Evolutionary conservation across 2,113 vertebrate genomes (phyloP), one percentile per base, ranked within the genome.

Genomic region (Gavialis gangeticus): DNA sequence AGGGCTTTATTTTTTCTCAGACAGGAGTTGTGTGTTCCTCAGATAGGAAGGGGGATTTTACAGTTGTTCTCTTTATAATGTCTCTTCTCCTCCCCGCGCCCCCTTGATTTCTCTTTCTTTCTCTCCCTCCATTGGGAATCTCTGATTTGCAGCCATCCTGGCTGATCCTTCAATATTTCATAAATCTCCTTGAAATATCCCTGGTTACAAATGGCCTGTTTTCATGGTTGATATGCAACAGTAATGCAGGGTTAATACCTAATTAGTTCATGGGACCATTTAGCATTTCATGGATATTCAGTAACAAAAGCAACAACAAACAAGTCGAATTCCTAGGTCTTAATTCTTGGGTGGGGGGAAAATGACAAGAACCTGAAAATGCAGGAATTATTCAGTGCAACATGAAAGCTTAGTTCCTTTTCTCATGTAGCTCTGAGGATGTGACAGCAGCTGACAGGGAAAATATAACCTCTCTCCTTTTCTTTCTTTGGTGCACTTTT

Each of bases 211-310:
- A 87, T 87, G 92, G 93, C 85, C 37, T 95, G 84, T 91, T 94
- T 96, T 93, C 96, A 92, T 75, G 92, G 95, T 83, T 94, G 94
- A 95, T 91, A 93, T 24, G 92, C 34, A 90, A 94, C 93, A 96
- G 97, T 95, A 96, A 98, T 96, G 96, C 96, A 95, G 94, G 97
- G 97, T 97, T 97, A 98, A 98, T 96, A 86, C 97, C 95, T 96
- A 91, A 88, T 96, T 96, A 97, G 97, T 97, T 98, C 97, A 97
- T 17, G 94, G 96, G 95, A 95, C 95, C 98, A 95, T 92, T 97
- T 95, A 93, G 94, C 94, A 97, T 97, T 98, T 98, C 96, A 98
- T 88, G 97, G 97, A 88, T 98, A 98, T 97, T 97, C 95, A 88
- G 83, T 97, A 96, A 98, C 97, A 97, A 97, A 97, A 95, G 98